Conservation (phyloP, 2,888 invertebrate genomes). For the Tetrapedia diversipes region DNA sequence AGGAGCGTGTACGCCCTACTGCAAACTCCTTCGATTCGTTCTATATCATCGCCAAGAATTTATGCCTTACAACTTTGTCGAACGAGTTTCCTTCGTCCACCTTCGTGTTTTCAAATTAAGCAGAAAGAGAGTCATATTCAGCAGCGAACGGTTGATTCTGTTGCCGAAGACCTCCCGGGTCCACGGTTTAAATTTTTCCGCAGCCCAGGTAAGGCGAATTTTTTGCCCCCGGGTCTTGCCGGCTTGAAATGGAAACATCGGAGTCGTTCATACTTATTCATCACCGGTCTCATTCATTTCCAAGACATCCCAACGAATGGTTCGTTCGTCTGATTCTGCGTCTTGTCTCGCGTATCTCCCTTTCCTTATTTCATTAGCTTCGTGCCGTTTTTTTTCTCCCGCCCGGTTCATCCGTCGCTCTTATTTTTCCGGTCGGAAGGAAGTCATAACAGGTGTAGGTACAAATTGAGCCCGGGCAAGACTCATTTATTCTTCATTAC, state of each 20-base stretch:
- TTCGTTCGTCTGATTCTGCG: constrained; percentile 58
- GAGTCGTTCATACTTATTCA: constrained; percentile 54
- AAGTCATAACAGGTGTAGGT: constrained; percentile 45
- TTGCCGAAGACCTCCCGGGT: too few relatives aligned
- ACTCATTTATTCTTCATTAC: constrained; percentile 54
- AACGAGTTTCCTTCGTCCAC: too few relatives aligned
- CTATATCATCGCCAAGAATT: not conserved
- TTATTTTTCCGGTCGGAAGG: constrained; percentile 27
- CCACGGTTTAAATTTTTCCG: constrained; percentile 5
- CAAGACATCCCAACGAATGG: constrained; percentile 41
- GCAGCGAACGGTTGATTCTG: too few relatives aligned
- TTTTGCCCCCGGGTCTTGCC: too few relatives aligned
- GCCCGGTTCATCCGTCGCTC: constrained; percentile 43
- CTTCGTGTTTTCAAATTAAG: not conserved
- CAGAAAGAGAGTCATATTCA: too few relatives aligned
- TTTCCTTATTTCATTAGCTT: not conserved
- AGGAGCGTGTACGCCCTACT: not conserved
- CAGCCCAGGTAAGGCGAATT: constrained; percentile 8
- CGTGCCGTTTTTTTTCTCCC: not conserved
- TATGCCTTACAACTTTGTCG: constrained; percentile 4
- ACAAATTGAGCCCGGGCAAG: constrained; percentile 48
- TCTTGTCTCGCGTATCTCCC: not conserved
- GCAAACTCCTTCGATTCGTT: not conserved
- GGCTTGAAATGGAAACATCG: constrained; percentile 28
- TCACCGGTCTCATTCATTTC: constrained; percentile 44